phyloP scores from a whole-genome alignment of 2,888 invertebrate species.

The Tinea pellionella region DNA sequence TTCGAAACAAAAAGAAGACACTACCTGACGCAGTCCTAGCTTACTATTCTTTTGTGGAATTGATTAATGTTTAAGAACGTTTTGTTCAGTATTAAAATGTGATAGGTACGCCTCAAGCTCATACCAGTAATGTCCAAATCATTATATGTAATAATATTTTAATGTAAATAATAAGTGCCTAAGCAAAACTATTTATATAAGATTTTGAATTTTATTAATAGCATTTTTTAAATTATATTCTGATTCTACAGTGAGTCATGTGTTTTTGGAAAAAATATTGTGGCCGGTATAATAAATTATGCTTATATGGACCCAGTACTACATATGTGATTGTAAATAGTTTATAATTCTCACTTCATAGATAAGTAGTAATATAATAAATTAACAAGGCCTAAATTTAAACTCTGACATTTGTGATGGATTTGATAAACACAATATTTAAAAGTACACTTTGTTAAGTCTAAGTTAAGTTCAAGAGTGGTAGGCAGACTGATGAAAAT shows the following conservation, averaged over 20 bases:
- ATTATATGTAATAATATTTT: too few relatives aligned
- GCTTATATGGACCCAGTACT: too few relatives aligned
- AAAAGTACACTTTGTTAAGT: too few relatives aligned
- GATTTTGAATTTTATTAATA: not conserved
- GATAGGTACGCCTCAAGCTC: not conserved
- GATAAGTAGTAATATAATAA: not conserved
- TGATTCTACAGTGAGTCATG: too few relatives aligned
- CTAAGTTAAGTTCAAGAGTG: too few relatives aligned
- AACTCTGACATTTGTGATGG: too few relatives aligned
- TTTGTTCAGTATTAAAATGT: constrained; percentile 5
- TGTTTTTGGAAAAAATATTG: too few relatives aligned
- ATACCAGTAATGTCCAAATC: not conserved
- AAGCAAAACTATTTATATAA: not conserved
- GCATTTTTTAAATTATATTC: constrained; percentile 1
- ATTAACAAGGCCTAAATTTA: too few relatives aligned
- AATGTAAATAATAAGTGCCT: not conserved
- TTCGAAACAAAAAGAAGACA: constrained; percentile 24
- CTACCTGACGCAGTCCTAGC: constrained; percentile 45
- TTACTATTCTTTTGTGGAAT: constrained; percentile 46
- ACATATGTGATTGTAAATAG: not conserved
- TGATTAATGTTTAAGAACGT: constrained; percentile 21
- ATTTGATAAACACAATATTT: too few relatives aligned
- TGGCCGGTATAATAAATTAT: too few relatives aligned
- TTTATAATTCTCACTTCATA: not conserved
- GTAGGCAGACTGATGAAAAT: too few relatives aligned